Base-by-base conservation (phyloP, 2,888 invertebrate species). In the Epicampocera succincta region DNA sequence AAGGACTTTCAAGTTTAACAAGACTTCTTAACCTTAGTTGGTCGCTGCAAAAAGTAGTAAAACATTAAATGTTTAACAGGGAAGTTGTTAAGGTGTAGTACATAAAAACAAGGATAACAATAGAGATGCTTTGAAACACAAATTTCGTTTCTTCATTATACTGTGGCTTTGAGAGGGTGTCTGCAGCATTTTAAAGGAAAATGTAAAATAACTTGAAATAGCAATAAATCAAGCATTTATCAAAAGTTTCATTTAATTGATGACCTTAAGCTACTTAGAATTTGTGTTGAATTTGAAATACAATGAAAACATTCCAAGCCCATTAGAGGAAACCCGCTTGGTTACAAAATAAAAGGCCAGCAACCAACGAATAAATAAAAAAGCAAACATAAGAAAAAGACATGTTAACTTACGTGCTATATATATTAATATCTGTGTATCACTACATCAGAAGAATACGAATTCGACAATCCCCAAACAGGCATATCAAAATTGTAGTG, bases 211-310 rank as follows among this genome's bases (percentile, higher is more conserved):
- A 5, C 1, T 6, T 33, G 33, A 33, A 33, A 33, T 1, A 33
- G 9, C 33, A 9, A 33, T 33, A 33, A 1, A 9, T 33, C 8
- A 25, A 25, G 25, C 5, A 63, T 75, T 58, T 75, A 65, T 58
- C 33, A 65, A 71, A 68, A 74, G 42, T 58, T 65, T 56, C 33
- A 48, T 56, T 81, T 77, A 77, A 77, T 73, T 81, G 76, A 81
- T 77, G 68, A 77, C 77, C 81, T 77, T 77, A 77, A 77, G 77
- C 81, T 69, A 60, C 73, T 82, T 71, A 77, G 21, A 25, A 15
- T 48, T 33, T 66, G 4, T 61, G 2, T 60, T 52, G 15, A 19
- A 58, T 50, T 12, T 17, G 13, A 33, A 68, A 33, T 17, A 42
- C 13, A 33, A 44, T 25, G 29, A 29, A 54, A 56, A 56, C 12